Percentiles rank a stretch among this genome's conserved stretches.
phyloP scores from a whole-genome alignment of 2,888 invertebrate genomes.

The Watsonalla cultraria region DNA sequence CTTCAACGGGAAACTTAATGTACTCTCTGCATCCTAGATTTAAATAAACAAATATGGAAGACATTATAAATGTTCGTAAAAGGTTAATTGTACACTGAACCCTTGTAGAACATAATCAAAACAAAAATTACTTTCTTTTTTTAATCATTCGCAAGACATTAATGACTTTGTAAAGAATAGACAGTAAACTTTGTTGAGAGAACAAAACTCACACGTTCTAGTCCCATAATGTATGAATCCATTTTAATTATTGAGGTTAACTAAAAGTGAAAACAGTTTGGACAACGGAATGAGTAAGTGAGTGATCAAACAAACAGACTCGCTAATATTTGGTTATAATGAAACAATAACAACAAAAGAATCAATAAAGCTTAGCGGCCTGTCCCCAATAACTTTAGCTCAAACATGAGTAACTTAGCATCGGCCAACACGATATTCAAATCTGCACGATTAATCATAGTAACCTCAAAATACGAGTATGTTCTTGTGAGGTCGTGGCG shows the following conservation, averaged over 20 bases:
- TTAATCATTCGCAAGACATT: background rate
- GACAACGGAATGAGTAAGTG: background rate
- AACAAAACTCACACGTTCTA: background rate
- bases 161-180: background rate
- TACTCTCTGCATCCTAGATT: too few species aligned
- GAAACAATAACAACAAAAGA: too few species aligned
- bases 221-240: background rate
- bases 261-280: background rate
- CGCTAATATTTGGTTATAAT: too few species aligned
- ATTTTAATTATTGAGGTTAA: background rate
- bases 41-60: too few species aligned
- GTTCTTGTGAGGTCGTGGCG: constrained; percentile 20
- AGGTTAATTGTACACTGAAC: too few species aligned
- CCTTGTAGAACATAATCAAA: too few species aligned
- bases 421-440: constrained; percentile 16
- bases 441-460: constrained; percentile 37
- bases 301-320: too few species aligned
- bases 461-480: constrained; percentile 27
- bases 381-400: too few species aligned
- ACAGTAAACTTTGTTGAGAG: background rate
- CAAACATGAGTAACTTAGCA: background rate
- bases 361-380: too few species aligned
- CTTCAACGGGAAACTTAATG: too few species aligned
- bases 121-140: background rate
- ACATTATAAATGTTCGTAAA: too few species aligned